phyloP scores from a whole-genome alignment of 92 coral and sea anemone genomes.

The Parazoanthus swiftii region DNA sequence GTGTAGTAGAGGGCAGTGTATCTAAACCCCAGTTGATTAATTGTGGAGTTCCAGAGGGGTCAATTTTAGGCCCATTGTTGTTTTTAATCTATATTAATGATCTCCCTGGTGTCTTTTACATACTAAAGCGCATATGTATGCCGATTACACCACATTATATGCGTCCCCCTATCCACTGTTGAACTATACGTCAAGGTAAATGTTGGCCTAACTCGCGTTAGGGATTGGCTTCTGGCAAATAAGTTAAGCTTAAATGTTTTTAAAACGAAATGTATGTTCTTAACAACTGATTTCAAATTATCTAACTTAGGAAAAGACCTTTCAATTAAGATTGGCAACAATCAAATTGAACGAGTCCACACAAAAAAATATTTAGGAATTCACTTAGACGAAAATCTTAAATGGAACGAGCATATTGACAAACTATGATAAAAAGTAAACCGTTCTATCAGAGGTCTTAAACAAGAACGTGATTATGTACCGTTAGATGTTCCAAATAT shows the following conservation, averaged over 20 bases:
- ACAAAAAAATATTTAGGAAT: conserved; percentile 19
- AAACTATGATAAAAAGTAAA: conserved; percentile 21
- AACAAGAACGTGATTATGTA: conserved; percentile 45
- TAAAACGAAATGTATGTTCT: conserved; percentile 42
- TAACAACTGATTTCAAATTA: too few species aligned
- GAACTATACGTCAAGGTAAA: conserved; percentile 25
- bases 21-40: conserved; percentile 1
- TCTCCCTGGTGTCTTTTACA: conserved; percentile 1
- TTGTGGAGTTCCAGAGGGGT: conserved; percentile 30
- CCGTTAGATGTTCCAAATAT: conserved; percentile 17
- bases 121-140: conserved; percentile 31
- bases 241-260: conserved; percentile 38
- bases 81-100: too few species aligned
- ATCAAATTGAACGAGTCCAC: conserved; percentile 8
- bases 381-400: too few species aligned
- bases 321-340: too few species aligned
- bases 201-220: conserved; percentile 26
- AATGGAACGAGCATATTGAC: conserved; percentile 20
- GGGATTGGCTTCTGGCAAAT: too few species aligned
- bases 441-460: conserved; percentile 45
- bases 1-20: conserved; percentile 25
- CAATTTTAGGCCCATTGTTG: conserved; percentile 19
- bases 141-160: conserved; percentile 26
- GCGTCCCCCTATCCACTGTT: conserved; percentile 22
- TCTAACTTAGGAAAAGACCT: too few species aligned